Evolutionary conservation across 2,888 invertebrate genomes (phyloP), one percentile per base, ranked within the genome.

Genomic region (Macrosoma leucophasiata): DNA sequence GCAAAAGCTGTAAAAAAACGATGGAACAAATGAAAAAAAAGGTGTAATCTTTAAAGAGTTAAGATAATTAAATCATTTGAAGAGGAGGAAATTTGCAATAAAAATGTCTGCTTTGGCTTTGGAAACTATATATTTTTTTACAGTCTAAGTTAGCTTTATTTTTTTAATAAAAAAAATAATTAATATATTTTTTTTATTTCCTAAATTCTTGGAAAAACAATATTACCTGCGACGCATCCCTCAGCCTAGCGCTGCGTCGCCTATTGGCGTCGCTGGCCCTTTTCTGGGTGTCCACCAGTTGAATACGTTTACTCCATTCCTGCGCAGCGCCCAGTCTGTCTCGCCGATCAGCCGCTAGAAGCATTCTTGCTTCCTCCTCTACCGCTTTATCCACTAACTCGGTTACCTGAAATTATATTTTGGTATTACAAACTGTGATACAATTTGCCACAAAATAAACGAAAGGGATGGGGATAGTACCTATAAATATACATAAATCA

Each of bases 301-400:
- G 68, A 1, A 65, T 33, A 11, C 46, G 48, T 7, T 52, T 54
- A 10, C 58, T 52, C 47, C 62, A 58, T 35, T 66, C 55, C 7
- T 71, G 68, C 0, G 64, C 66, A 11, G 54, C 60, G 1, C 45
- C 43, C 6, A 61, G 53, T 5, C 63, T 55, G 17, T 41, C 32
- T 1, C 82, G 64, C 2, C 70, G 48, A 33, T 76, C 72, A 0
- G 74, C 70, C 0, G 76, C 82, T 2, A 76, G 50, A 1, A 52
- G 48, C 3, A 61, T 49, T 0, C 76, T 60, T 2, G 69, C 62
- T 11, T 70, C 67, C 3, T 67, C 70, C 19, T 73, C 70, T 10
- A 76, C 19, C 0, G 62, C 68, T 18, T 62, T 72, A 26, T 64
- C 67, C 17, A 73, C 41, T 13, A 73, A 14, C 1, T 63, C 54